Conservation (phyloP, 1,140 invertebrate species). For the Drosophila equinoxialis region DNA sequence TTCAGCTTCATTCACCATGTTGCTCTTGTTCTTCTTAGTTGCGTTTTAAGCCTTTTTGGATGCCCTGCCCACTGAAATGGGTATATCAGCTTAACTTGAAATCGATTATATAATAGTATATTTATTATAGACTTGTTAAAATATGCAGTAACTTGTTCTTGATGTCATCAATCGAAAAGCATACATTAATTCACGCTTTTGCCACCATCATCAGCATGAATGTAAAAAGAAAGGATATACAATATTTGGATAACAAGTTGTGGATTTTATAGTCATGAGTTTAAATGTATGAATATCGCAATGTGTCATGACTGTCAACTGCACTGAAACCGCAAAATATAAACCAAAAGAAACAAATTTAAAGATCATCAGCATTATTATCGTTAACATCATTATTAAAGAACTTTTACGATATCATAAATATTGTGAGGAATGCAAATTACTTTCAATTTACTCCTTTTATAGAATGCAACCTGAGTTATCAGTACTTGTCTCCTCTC, state of each 20-base stretch:
- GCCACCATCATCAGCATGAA: too few species aligned
- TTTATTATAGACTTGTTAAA: too few species aligned
- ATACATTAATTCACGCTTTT: too few species aligned
- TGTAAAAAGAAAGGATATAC: background rate
- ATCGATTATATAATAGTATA: too few species aligned
- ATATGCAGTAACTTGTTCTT: too few species aligned
- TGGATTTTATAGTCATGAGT: background rate
- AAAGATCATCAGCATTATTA: background rate
- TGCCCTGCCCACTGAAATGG: slow-evolving; percentile 27
- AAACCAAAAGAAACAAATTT: background rate
- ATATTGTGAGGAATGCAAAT: too few species aligned
- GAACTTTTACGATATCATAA: too few species aligned
- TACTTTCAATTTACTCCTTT: too few species aligned
- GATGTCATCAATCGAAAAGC: too few species aligned
- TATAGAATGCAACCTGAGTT: too few species aligned
- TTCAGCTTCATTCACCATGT: slow-evolving; percentile 25
- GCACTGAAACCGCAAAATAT: slow-evolving; percentile 2
- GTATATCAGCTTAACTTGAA: too few species aligned
- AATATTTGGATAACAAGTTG: background rate
- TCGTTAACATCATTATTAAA: background rate
- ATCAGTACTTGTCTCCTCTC: too few species aligned
- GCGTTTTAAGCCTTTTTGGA: slow-evolving; percentile 44
- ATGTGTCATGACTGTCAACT: slow-evolving; percentile 7
- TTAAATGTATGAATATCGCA: background rate
- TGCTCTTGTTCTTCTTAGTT: slow-evolving; percentile 15